Base-by-base conservation (phyloP, 1,140 invertebrate species). In the Leptinotarsa undecemlineata region DNA sequence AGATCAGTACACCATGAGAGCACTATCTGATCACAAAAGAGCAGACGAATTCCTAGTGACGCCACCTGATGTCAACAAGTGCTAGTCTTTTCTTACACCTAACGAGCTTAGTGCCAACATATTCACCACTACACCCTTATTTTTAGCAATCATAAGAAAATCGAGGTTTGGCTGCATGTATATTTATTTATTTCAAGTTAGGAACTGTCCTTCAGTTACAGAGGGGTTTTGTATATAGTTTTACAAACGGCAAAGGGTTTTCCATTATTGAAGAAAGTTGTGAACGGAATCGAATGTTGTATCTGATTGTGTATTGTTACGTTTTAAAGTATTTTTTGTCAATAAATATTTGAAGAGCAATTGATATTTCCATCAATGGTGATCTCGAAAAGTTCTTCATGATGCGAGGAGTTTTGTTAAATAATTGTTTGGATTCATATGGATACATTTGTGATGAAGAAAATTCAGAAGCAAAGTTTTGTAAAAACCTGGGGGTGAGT, bases 11-110 rank as follows among this genome's bases (percentile, higher is more conserved):
- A 98, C 95, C 48, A 91, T 97, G 80, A 93, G 93, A 84, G 95
- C 95, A 77, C 89, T 98, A 73, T 94, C 92, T 83, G 95, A 95
- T 84, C 96, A 98, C 88, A 96, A 96, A 86, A 89, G 96, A 81
- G 91, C 94, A 74, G 96, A 98, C 86, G 93, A 96, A 81, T 96
- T 90, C 88, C 91, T 96, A 75, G 88, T 90, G 68, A 93, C 94
- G 66, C 93, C 94, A 76, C 93, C 94, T 63, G 94, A 96, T 87
- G 90, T 92, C 66, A 94, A 93, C 87, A 92, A 93, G 85, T 94
- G 92, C 91, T 94, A 93, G 91, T 91, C 81, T 48, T 20, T 70
- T 70, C 60, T 51, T 51, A 48, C 64, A 76, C 61, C 67, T 80
- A 78, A 77, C 74, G 73, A 80, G 81, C 74, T 79, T 82, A 80